Evolutionary conservation across 2,888 invertebrate genomes (phyloP), one percentile per base, ranked within the genome.

Genomic region (Drosophila mercatorum): DNA sequence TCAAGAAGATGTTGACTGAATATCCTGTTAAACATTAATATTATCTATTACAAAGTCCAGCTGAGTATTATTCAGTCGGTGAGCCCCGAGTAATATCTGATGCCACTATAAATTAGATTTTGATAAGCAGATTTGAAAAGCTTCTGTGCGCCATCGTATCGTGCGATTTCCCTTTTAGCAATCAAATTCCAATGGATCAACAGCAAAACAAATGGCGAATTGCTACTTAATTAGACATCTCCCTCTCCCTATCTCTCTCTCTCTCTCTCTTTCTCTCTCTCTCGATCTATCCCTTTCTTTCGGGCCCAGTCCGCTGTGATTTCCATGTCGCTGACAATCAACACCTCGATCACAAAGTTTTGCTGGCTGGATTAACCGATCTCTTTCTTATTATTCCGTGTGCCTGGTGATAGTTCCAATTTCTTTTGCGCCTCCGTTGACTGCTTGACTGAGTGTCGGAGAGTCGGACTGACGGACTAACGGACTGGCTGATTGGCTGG

Each of bases 341-440:
- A 76, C 76, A 76, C 68, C 72, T 76, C 72, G 76, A 76, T 72
- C 68, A 56, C 46, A 59, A 68, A 67, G 67, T 67, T 72, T 56
- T 41, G 59, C 75, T 59, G 55, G 55, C 56, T 49, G 69, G 57
- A 65, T 65, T 31, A 70, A 58, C 41, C 14, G 61, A 75, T 75
- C 22, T 53, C 57, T 67, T 44, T 52, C 47, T 57, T 60, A 69
- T 47, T 70, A 44, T 63, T 44, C 52, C 14, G 47, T 59, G 26
- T 67, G 55, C 52, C 58, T 61, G 76, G 62, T 72, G 76, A 77
- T 77, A 77, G 76, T 73, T 77, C 77, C 68, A 73, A 77, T 77
- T 77, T 77, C 77, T 40, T 65, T 72, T 72, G 72, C 62, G 72
- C 75, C 70, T 65, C 56, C 56, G 62, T 70, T 75, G 56, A 57